Conservation (phyloP, 2,797 vertebrate species). For the Peromyscus aztecus region DNA sequence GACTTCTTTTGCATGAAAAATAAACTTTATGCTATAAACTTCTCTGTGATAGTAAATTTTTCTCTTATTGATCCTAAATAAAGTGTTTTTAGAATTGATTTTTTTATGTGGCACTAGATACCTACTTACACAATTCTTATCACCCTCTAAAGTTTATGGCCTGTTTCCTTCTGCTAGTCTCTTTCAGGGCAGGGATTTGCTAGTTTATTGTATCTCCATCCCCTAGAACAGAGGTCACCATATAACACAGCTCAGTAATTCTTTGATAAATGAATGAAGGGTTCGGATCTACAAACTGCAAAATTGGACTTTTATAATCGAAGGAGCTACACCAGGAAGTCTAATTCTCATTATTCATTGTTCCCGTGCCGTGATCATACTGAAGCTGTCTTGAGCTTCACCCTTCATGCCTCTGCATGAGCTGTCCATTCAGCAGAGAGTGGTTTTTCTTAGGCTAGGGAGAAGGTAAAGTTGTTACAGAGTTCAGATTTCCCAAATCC, state of each 20-base stretch:
- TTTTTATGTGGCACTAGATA: not conserved
- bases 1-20: conserved; percentile 46
- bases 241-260: not conserved
- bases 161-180: not conserved
- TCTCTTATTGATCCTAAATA: conserved; percentile 55
- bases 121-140: conserved; percentile 19
- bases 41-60: not conserved
- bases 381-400: not conserved
- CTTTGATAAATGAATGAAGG: conserved; percentile 38
- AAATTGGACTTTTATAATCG: not conserved
- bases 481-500: not conserved
- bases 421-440: not conserved
- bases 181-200: not conserved
- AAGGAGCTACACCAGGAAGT: not conserved
- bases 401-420: not conserved
- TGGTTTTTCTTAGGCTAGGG: not conserved
- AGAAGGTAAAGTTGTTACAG: not conserved
- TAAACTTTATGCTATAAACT: not conserved
- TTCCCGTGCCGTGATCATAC: not conserved
- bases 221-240: not conserved
- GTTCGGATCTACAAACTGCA: not conserved
- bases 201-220: conserved; percentile 2
- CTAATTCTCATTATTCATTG: not conserved
- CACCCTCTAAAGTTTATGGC: not conserved
- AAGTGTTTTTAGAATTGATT: conserved; percentile 21